Evolutionary conservation across 2,797 vertebrate species (phyloP).

Genomic region (Geotrypetes seraphini): DNA sequence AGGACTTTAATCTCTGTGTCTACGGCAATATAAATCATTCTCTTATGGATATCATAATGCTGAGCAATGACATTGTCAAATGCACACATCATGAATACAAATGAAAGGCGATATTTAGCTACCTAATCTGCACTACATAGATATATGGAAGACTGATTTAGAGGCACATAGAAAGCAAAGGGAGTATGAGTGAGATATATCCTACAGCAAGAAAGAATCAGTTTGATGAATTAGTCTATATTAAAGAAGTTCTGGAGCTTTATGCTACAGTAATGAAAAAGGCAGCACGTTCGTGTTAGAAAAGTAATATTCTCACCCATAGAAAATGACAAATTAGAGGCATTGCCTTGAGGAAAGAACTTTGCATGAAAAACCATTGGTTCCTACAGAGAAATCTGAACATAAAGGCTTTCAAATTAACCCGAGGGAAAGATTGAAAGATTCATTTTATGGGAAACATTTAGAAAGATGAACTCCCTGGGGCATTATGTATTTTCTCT

Average conservation of each 20-base stretch:
- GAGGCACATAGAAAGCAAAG: constrained; percentile 31
- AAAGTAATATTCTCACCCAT: constrained; percentile 37
- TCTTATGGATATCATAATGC: constrained; percentile 18
- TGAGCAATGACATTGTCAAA: constrained; percentile 29
- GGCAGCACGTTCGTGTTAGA: constrained; percentile 30
- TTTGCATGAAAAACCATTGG: constrained; percentile 32
- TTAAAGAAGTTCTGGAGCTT: constrained; percentile 33
- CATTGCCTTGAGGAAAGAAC: constrained; percentile 29
- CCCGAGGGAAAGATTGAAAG: constrained; percentile 11
- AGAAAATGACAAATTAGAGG: constrained; percentile 40
- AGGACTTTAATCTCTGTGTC: constrained; percentile 15
- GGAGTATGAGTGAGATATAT: constrained; percentile 41
- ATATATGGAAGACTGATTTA: constrained; percentile 32
- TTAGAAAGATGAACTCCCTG: constrained; percentile 15
- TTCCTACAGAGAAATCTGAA: constrained; percentile 30
- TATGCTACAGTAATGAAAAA: constrained; percentile 21
- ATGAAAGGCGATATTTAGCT: constrained; percentile 35
- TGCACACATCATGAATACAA: constrained; percentile 30
- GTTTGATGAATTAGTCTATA: constrained; percentile 38
- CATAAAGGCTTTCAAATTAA: constrained; percentile 12
- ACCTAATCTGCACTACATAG: constrained; percentile 33
- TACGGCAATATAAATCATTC: constrained; percentile 19
- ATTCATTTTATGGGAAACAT: constrained; percentile 25
- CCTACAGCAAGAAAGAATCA: constrained; percentile 31
- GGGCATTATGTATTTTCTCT: constrained; percentile 8